Conservation (phyloP, 2,888 invertebrate species). For the Anoplius nigerrimus region DNA sequence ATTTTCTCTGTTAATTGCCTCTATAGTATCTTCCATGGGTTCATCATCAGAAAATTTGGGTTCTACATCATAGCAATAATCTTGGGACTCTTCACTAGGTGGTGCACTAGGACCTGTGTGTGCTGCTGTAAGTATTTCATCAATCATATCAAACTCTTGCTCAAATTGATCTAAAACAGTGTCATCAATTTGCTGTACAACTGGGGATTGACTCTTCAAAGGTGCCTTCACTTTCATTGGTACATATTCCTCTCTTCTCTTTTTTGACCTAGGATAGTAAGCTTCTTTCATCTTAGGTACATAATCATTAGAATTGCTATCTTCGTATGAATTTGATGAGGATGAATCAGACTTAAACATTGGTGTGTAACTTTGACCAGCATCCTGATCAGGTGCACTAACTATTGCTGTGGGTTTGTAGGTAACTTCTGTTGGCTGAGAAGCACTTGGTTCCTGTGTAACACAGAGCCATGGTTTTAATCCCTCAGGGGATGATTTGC, state of each 20-base stretch:
- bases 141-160: constrained; percentile 73
- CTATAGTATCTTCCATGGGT: constrained; percentile 13
- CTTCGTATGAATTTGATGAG: constrained; percentile 61
- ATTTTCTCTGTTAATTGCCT: constrained; percentile 6
- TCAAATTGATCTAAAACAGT: constrained; percentile 71
- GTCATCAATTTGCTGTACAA: constrained; percentile 55
- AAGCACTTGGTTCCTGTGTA: constrained; percentile 52
- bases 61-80: constrained; percentile 58
- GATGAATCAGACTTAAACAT: constrained; percentile 62
- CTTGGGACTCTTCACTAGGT: constrained; percentile 54
- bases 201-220: constrained; percentile 50
- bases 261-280: constrained; percentile 70
- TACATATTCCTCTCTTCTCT: constrained; percentile 71
- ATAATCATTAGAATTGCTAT: constrained; percentile 64
- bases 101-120: constrained; percentile 25
- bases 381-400: constrained; percentile 44
- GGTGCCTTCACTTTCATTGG: constrained; percentile 70
- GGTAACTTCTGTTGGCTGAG: constrained; percentile 54
- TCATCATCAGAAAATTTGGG: constrained; percentile 71
- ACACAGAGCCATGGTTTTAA: constrained; percentile 62
- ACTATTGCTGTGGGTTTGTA: constrained; percentile 70
- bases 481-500: constrained; percentile 67
- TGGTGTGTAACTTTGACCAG: constrained; percentile 64
- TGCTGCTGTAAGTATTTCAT: constrained; percentile 69
- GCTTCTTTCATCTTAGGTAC: constrained; percentile 63